phyloP scores from a whole-genome alignment of 1,140 invertebrate genomes.

The Drosophila watanabei region DNA sequence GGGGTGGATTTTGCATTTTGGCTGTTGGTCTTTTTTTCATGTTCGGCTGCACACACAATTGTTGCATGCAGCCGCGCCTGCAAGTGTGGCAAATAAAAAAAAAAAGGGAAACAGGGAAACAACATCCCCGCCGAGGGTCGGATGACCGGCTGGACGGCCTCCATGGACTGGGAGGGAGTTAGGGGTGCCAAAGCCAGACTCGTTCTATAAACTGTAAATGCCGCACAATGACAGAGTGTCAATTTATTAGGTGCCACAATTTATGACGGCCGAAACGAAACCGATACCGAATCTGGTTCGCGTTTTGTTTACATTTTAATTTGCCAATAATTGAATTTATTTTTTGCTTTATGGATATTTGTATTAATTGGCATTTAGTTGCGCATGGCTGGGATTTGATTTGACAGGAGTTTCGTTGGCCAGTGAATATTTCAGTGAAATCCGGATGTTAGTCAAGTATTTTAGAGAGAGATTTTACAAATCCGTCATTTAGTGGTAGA shows the following conservation, averaged over 20 bases:
- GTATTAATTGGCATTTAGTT: conserved; percentile 54
- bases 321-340: conserved; percentile 68
- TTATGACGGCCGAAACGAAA: conserved; percentile 64
- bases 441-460: background rate
- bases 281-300: conserved; percentile 37
- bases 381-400: conserved; percentile 2
- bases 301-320: conserved; percentile 67
- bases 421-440: background rate
- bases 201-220: conserved; percentile 73
- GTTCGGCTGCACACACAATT: conserved; percentile 62
- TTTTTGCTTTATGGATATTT: conserved; percentile 37
- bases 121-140: conserved; percentile 5
- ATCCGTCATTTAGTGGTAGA: conserved; percentile 6
- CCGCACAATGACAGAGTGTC: conserved; percentile 80
- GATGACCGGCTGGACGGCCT: conserved; percentile 5
- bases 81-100: conserved; percentile 38
- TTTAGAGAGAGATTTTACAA: background rate
- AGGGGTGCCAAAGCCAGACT: conserved; percentile 10
- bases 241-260: conserved; percentile 82
- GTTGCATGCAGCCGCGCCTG: conserved; percentile 66
- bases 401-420: conserved; percentile 6
- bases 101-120: conserved; percentile 15
- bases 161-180: background rate
- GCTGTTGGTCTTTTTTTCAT: conserved; percentile 42
- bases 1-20: conserved; percentile 56